Evolutionary conservation across 2,888 invertebrate genomes (phyloP).

Genomic region (Aphidoletes aphidimyza): DNA sequence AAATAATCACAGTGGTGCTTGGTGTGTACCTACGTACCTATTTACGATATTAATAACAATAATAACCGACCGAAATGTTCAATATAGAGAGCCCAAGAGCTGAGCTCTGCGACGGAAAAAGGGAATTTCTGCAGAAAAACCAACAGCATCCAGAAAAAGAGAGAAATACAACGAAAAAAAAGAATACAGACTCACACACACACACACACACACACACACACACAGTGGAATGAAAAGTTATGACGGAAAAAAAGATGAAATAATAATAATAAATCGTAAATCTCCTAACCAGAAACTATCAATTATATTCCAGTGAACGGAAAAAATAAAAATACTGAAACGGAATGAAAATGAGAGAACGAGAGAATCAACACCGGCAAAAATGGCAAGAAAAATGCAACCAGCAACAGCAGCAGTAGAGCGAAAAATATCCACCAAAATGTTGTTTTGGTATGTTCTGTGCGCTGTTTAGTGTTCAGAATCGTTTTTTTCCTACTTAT

Average conservation of each 20-base stretch:
- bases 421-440: no score
- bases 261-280: conserved; percentile 54
- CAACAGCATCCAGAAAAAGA: no score
- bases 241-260: conserved; percentile 5
- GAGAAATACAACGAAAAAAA: not conserved
- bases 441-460: no score
- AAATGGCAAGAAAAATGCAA: conserved; percentile 28
- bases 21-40: conserved; percentile 11
- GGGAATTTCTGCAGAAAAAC: conserved; percentile 52
- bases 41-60: conserved; percentile 52
- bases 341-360: not conserved
- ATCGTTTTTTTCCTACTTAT: not conserved
- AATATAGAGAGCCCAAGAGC: not conserved
- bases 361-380: not conserved
- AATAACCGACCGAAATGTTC: conserved; percentile 42
- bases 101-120: conserved; percentile 9
- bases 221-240: no score
- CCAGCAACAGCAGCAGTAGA: conserved; percentile 17
- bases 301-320: conserved; percentile 10
- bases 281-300: conserved; percentile 54
- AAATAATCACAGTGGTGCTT: conserved; percentile 43
- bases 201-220: no score
- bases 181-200: no score
- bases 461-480: no score
- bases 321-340: not conserved